Percentiles rank a stretch among this genome's conserved stretches.
Conservation (phyloP, 2,888 invertebrate genomes). For the Morpho achilles region DNA sequence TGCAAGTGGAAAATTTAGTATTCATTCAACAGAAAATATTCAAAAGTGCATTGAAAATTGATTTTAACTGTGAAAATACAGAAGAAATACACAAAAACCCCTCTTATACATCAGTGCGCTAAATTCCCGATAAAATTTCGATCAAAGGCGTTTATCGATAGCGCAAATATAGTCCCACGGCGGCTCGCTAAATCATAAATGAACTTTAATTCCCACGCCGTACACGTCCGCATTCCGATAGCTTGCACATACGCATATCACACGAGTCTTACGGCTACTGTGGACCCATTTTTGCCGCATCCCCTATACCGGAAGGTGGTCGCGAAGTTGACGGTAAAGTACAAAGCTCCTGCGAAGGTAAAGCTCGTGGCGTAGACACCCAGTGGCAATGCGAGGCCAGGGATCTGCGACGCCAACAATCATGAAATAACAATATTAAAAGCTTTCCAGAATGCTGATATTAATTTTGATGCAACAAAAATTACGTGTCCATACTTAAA, state of each 20-base stretch:
- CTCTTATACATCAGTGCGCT: too few relatives aligned
- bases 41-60: too few relatives aligned
- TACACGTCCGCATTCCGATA: conserved; percentile 4
- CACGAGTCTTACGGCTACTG: conserved; percentile 90
- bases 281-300: conserved; percentile 97
- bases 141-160: neutral
- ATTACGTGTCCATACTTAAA: too few relatives aligned
- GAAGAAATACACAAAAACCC: too few relatives aligned
- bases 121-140: too few relatives aligned
- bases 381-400: conserved; percentile 50
- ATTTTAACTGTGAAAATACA: too few relatives aligned
- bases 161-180: too few relatives aligned
- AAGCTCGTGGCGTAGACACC: conserved; percentile 63
- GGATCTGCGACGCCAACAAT: conserved; percentile 52
- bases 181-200: neutral
- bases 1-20: too few relatives aligned
- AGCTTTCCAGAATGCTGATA: too few relatives aligned
- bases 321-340: conserved; percentile 83
- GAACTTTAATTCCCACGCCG: conserved; percentile 23
- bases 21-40: too few relatives aligned
- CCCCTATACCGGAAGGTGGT: conserved; percentile 89
- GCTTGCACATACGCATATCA: neutral
- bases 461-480: too few relatives aligned
- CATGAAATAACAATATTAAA: neutral
- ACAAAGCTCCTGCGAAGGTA: conserved; percentile 81